Evolutionary conservation across 2,888 invertebrate genomes (phyloP).

Genomic region (Lumbricus terrestris): DNA sequence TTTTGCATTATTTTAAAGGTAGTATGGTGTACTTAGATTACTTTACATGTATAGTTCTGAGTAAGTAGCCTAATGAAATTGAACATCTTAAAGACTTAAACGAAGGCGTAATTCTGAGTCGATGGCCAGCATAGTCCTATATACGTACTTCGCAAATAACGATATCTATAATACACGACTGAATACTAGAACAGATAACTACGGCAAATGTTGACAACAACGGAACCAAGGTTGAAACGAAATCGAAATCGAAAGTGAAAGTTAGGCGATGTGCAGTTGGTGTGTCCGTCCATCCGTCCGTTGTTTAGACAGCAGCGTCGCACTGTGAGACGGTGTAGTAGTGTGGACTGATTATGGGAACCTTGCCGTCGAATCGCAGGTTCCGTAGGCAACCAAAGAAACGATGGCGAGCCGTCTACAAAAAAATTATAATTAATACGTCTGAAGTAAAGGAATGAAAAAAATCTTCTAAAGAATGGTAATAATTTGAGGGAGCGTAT

Average conservation of each 20-base stretch:
- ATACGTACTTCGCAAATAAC: neutral
- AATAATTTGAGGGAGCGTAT: neutral
- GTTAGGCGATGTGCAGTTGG: neutral
- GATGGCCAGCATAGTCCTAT: neutral
- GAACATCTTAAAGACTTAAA: neutral
- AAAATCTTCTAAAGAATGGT: neutral
- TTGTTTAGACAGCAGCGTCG: neutral
- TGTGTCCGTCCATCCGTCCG: neutral
- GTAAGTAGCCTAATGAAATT: neutral
- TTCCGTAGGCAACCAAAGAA: conserved; percentile 28
- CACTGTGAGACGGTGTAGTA: conserved; percentile 30
- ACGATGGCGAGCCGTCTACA: conserved; percentile 22
- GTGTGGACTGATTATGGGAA: conserved; percentile 20
- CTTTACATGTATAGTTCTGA: too few species aligned
- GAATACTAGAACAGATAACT: neutral
- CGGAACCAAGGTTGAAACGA: neutral
- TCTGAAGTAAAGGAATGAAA: neutral
- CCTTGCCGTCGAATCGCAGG: conserved; percentile 21
- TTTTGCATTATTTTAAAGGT: too few species aligned
- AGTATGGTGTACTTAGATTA: too few species aligned
- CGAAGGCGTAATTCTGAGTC: neutral
- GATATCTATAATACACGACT: neutral
- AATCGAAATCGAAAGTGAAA: neutral
- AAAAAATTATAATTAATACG: too few species aligned
- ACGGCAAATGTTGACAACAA: neutral